phyloP scores from a whole-genome alignment of 1,140 invertebrate genomes.

The Oreohelix idahoensis region DNA sequence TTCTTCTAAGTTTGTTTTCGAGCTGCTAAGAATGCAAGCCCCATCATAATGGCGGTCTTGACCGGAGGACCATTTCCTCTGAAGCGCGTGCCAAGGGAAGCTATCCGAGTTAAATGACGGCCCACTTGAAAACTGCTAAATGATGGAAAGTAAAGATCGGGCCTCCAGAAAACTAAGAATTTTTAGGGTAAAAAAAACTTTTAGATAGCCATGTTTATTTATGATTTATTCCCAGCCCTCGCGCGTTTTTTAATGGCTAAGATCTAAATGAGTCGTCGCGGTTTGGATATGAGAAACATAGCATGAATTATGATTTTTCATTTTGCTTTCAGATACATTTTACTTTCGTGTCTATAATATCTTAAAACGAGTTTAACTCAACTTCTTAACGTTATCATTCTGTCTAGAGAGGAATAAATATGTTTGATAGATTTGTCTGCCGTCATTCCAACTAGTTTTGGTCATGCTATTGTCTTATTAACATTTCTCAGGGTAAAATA shows the following conservation, averaged over 20 bases:
- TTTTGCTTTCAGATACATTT: background rate
- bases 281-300: constrained; percentile 8
- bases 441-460: background rate
- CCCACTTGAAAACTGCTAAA: constrained; percentile 21
- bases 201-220: constrained; percentile 29
- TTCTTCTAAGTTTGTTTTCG: background rate
- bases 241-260: constrained; percentile 8
- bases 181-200: constrained; percentile 11
- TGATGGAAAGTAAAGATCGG: constrained; percentile 21
- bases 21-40: background rate
- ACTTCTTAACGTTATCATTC: background rate
- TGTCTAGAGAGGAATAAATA: background rate
- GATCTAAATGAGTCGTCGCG: background rate
- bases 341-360: background rate
- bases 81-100: constrained; percentile 15
- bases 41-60: constrained; percentile 20
- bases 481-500: background rate
- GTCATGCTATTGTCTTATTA: constrained; percentile 1
- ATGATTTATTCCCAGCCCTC: constrained; percentile 18
- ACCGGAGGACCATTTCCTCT: background rate
- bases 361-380: background rate
- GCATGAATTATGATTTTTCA: constrained; percentile 10
- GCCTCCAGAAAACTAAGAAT: constrained; percentile 22
- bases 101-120: constrained; percentile 20
- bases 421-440: background rate